Base-by-base conservation (phyloP, 2,797 vertebrate genomes). In the Neomorphus geoffroyi region DNA sequence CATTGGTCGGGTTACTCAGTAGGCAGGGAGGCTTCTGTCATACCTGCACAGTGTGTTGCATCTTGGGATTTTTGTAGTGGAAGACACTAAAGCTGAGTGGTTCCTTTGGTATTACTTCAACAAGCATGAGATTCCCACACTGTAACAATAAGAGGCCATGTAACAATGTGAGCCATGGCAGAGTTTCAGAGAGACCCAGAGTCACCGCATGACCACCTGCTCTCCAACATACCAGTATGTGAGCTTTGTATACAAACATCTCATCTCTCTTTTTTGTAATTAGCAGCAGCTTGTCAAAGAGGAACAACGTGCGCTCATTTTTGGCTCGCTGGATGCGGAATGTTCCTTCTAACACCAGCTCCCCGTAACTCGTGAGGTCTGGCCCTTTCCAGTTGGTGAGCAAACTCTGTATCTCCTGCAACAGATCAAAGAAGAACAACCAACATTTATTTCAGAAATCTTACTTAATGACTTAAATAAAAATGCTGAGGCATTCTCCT, bases 21-120 rank as follows among this genome's bases (percentile, higher is more conserved):
- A 6, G 32, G 33, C 37, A 21, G 22, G 10, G 62, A 18, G 4
- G 2, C 8, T 19, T 71, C 51, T 28, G 13, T 62, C 46, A 15
- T 98, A 99, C 99, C 99, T 99, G 99, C 13, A 99, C 99, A 0
- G 99, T 99, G 95, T 99, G 99, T 81, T 99, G 99, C 80, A 99
- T 98, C 98, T 99, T 99, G 91, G 99, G 99, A 96, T 99, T 99
- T 98, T 99, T 99, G 97, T 99, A 99, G 97, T 99, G 99, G 97
- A 99, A 99, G 87, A 99, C 98, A 2, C 99, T 99, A 97, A 99
- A 99, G 95, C 99, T 99, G 92, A 99, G 98, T 0, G 99, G 99
- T 65, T 99, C 99, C 96, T 99, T 99, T 13, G 99, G 99, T 92
- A 99, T 99, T 57, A 99, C 98, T 86, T 99, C 99, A 92, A 99